phyloP scores from a whole-genome alignment of 2,797 vertebrate species.

The Oryzias dopingdopingensis region DNA sequence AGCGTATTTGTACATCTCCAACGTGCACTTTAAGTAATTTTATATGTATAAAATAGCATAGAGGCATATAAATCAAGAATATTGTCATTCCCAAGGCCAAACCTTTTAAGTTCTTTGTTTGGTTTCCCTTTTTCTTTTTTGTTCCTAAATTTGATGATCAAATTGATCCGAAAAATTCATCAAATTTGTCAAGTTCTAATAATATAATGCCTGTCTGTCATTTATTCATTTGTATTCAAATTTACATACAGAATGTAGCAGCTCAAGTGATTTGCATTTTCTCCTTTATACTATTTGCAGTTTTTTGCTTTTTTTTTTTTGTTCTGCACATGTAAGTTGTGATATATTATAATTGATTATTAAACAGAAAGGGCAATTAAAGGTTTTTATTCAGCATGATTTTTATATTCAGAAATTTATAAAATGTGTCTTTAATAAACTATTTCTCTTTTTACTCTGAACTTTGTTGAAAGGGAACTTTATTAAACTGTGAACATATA shows the following conservation, averaged over 20 bases:
- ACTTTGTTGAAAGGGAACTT: slow-evolving; percentile 85
- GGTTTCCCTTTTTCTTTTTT: neutral
- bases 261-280: slow-evolving; percentile 59
- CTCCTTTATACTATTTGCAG: slow-evolving; percentile 32
- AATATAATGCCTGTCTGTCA: slow-evolving; percentile 3
- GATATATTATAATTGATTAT: slow-evolving; percentile 80
- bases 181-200: slow-evolving; percentile 23
- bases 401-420: slow-evolving; percentile 83
- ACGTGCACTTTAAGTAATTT: slow-evolving; percentile 73
- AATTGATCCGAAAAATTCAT: slow-evolving; percentile 31
- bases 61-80: slow-evolving; percentile 15
- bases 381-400: slow-evolving; percentile 84
- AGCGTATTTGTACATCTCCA: slow-evolving; percentile 61
- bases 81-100: slow-evolving; percentile 47
- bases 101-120: slow-evolving; percentile 35
- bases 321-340: slow-evolving; percentile 86
- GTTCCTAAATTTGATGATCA: slow-evolving; percentile 27
- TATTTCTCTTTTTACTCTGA: slow-evolving; percentile 79
- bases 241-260: slow-evolving; percentile 56
- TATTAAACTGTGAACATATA: slow-evolving; percentile 94
- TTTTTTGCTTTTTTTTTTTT: slow-evolving; percentile 71
- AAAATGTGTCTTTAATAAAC: slow-evolving; percentile 84
- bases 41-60: slow-evolving; percentile 12
- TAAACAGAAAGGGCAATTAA: slow-evolving; percentile 86
- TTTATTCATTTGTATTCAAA: slow-evolving; percentile 16